These are phyloP conservation scores for Heliconius ismenius DNA, from an alignment of 2,888 invertebrate species.

Conservation along the genomic window DNA sequence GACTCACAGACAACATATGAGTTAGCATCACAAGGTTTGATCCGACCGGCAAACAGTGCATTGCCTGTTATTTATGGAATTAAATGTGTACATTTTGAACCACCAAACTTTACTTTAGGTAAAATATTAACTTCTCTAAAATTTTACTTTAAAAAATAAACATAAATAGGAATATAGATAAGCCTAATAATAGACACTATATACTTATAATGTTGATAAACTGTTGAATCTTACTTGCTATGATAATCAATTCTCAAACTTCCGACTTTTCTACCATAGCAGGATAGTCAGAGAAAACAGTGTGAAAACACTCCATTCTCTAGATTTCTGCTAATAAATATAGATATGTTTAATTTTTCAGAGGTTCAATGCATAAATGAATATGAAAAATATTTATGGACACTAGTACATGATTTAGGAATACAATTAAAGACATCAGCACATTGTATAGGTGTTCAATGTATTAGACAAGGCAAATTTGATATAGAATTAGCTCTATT, in stretches of 20 bases:
- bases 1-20: slow-evolving; percentile 95
- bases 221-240: too few relatives aligned
- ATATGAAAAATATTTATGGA: slow-evolving; percentile 87
- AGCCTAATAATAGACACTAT: too few relatives aligned
- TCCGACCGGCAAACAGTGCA: slow-evolving; percentile 87
- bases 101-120: slow-evolving; percentile 94
- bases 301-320: too few relatives aligned
- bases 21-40: slow-evolving; percentile 89
- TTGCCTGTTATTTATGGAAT: slow-evolving; percentile 92
- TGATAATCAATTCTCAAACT: too few relatives aligned
- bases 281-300: too few relatives aligned
- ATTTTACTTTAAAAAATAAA: too few relatives aligned
- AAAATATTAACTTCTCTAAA: slow-evolving; percentile 42
- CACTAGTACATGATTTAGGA: slow-evolving; percentile 92
- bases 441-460: slow-evolving; percentile 89
- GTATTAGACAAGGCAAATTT: slow-evolving; percentile 92
- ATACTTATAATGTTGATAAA: too few relatives aligned
- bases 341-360: slow-evolving; percentile 61
- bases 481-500: slow-evolving; percentile 88
- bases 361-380: slow-evolving; percentile 95
- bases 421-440: slow-evolving; percentile 89
- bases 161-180: too few relatives aligned
- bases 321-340: too few relatives aligned
- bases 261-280: too few relatives aligned
- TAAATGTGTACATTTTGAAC: slow-evolving; percentile 89